A percentile compares a stretch with the other conserved stretches of the same genome.
Evolutionary conservation across 2,888 invertebrate species (phyloP).

Genomic region (Spodoptera exigua): DNA sequence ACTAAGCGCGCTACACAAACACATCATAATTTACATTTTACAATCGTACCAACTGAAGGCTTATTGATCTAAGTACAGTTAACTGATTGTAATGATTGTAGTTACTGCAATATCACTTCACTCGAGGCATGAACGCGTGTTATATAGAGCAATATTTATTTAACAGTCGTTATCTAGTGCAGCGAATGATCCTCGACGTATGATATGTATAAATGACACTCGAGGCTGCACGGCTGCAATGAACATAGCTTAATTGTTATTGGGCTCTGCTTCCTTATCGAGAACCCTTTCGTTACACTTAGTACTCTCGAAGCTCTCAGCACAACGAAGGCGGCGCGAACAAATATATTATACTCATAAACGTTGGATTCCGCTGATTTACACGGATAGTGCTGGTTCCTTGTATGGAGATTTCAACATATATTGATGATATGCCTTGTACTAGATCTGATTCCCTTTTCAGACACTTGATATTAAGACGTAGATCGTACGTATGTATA

Average conservation of each 20-base stretch:
- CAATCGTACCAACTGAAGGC: not conserved
- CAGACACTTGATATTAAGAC: conserved; percentile 9
- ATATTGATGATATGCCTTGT: conserved; percentile 19
- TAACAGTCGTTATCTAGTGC: conserved; percentile 27
- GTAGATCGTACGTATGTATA: not conserved
- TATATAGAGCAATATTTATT: conserved; percentile 41
- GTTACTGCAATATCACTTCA: conserved; percentile 5
- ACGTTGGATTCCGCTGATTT: conserved; percentile 31
- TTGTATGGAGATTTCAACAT: conserved; percentile 24
- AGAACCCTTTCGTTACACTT: conserved; percentile 50
- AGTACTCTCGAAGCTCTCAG: conserved; percentile 18
- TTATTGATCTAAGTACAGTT: conserved; percentile 1
- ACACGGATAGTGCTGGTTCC: conserved; percentile 24
- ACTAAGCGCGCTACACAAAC: too few relatives aligned
- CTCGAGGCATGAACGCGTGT: conserved; percentile 7
- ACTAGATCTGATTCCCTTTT: conserved; percentile 16
- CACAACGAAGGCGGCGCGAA: conserved; percentile 37
- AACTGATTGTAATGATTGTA: conserved; percentile 4
- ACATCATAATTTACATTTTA: not conserved
- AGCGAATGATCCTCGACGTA: conserved; percentile 24
- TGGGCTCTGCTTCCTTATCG: conserved; percentile 51
- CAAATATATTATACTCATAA: conserved; percentile 38
- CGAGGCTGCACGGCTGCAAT: conserved; percentile 28
- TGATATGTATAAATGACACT: conserved; percentile 40
- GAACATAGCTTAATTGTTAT: conserved; percentile 53